Evolutionary conservation across 35 echinoderm and acorn worm genomes (phyloP).

Genomic region (Patiria miniata): DNA sequence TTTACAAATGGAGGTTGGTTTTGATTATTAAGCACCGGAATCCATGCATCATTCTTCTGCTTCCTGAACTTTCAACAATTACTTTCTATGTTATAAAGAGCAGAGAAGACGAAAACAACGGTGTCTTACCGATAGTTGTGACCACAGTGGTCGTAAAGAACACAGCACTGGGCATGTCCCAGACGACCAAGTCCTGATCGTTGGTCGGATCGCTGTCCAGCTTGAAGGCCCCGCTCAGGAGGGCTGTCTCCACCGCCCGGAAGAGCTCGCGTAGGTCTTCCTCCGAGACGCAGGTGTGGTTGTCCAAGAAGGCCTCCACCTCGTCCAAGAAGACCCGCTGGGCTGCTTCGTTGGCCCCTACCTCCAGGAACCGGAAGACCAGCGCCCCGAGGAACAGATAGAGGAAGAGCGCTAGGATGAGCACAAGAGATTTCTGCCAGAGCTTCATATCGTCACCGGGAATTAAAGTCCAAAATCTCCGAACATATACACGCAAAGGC

Average conservation of each 20-base stretch:
- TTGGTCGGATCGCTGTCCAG: neutral
- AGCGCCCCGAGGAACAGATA: neutral
- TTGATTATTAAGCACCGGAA: too few species aligned
- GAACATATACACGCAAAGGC: neutral
- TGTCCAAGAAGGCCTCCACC: neutral
- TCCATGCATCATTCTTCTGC: too few species aligned
- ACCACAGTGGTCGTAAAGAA: conserved; percentile 45
- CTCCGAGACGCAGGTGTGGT: conserved; percentile 14
- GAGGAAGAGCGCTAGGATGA: neutral
- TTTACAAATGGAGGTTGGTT: too few species aligned
- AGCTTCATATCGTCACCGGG: neutral
- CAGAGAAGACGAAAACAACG: too few species aligned
- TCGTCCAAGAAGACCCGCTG: neutral
- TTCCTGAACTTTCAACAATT: too few species aligned
- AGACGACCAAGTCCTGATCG: neutral
- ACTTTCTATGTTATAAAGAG: too few species aligned
- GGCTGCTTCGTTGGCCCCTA: neutral
- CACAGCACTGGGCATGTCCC: conserved; percentile 44
- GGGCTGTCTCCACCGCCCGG: neutral
- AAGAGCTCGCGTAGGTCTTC: neutral
- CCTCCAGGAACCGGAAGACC: neutral
- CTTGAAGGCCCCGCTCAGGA: conserved; percentile 2
- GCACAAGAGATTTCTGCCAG: neutral
- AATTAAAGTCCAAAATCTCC: neutral
- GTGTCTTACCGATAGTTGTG: conserved; percentile 44